Evolutionary conservation across 2,113 vertebrate genomes (phyloP), one percentile per base, ranked within the genome.

Genomic region (Syngnathus typhle): DNA sequence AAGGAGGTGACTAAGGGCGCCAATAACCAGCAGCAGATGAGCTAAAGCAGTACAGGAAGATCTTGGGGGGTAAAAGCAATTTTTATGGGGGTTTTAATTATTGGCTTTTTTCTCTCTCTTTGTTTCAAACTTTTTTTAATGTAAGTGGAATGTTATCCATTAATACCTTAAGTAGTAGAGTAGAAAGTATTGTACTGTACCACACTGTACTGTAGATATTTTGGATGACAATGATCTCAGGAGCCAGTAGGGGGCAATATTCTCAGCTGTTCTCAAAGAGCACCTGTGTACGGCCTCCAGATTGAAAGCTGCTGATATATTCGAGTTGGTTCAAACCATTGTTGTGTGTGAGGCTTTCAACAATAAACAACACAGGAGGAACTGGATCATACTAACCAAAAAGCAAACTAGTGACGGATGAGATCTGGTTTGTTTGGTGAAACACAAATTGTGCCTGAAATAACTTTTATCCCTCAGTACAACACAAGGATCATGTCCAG

Each of bases 11-110:
- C 80, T 77, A 47, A n/a, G 18, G 65, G 73, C 76, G 72, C 65
- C 49, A 81, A 75, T 85, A 86, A 86, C 69, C 64, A 80, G 62
- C 74, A 84, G 70, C 82, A 86, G 82, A 87, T 82, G 85, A 87
- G 73, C 55, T 49, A 12, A 69, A 2, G 55, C 72, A 84, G 74
- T 75, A 44, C 78, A 72, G 80, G 80, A 88, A 79, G 73, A 58
- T n/a, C 65, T 60, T 16, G 12, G 71, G 51, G 15, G 70, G 71
- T 61, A 79, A 59, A 38, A 9, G 16, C 36, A 15, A 19, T 3
- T 19, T 60, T 19, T 9, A 60, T 60, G 16, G 19, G 1, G 13
- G 2, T 2, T 47, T 47, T 47, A 16, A 16, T 47, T 16, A 6
- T 16, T 47, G 18, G 19, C 19, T 51, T 51, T 51, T 0, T 27